Evolutionary conservation across 2,797 vertebrate genomes (phyloP), one percentile per base, ranked within the genome.

Genomic region (Notolepis coatsorum): DNA sequence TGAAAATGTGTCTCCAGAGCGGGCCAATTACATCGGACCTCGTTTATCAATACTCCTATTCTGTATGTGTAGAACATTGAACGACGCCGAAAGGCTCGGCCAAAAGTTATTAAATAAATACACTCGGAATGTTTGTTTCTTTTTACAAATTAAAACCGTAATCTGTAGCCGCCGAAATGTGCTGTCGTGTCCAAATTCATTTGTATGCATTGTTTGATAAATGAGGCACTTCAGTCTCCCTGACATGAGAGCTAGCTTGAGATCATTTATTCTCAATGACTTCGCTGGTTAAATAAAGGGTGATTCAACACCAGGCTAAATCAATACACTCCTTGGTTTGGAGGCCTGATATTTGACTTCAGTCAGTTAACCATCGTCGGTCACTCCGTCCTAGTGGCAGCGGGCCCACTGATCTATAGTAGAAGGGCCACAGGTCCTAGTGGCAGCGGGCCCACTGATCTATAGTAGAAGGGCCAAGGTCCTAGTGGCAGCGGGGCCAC

Each of bases 291-390:
- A 59, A 60, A 76, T 5, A 58, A 75, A 18, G 31, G 38, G 23
- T 53, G 35, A 73, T 67, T 18, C 64, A 31, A 71, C 68, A 41
- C 38, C 61, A 8, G 24, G 73, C 45, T 50, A 60, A 73, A 75
- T 76, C 30, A 79, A 68, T 61, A 50, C 15, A 41, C 53, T 74
- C 47, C 62, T 84, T 71, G 65, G 61, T 56, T 43, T 7, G 73
- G 75, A 75, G 57, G 73, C 62, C 56, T 71, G 70, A 70, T 71
- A 75, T 63, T 63, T 65, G 27, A 65, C 62, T 31, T 31, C 7
- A 33, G 56, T 52, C 15, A 58, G 46, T 62, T 24, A 63, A 37
- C 60, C 4, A 61, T n/a, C n/a, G 52, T 10, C 17, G 20, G 8
- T 68, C 60, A 68, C 53, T 64, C 31, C 20, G 67, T 67, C 67